Percentiles rank a stretch among this genome's conserved stretches.
These are phyloP conservation scores for Hyposoter didymator DNA, from an alignment of 2,888 invertebrate genomes.

Conservation along the genomic window DNA sequence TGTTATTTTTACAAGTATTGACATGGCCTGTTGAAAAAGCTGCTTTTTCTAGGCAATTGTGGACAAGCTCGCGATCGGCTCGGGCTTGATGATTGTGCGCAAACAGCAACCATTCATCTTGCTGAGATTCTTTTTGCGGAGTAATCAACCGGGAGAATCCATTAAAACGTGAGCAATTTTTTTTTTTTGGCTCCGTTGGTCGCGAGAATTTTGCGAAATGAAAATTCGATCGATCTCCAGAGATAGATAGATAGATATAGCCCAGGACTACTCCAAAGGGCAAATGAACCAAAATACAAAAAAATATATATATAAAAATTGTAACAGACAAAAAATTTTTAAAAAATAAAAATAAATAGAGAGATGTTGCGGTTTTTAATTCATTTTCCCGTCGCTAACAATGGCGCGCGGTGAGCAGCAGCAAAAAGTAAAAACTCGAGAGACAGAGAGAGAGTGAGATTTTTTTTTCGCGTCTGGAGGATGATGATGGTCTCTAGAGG, in stretches of 20 bases:
- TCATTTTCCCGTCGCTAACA: background rate
- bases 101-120: background rate
- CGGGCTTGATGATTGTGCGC: background rate
- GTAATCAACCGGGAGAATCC: background rate
- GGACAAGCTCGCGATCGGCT: background rate
- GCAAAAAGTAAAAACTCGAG: background rate
- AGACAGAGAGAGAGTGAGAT: background rate
- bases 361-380: background rate
- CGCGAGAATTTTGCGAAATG: background rate
- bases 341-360: too few relatives aligned
- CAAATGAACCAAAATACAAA: too few relatives aligned
- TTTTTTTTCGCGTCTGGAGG: conserved; percentile 24
- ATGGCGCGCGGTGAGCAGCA: background rate
- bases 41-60: background rate
- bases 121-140: background rate
- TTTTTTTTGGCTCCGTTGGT: background rate
- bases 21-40: background rate
- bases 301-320: too few relatives aligned
- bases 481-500: conserved; percentile 34
- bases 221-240: background rate
- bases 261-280: too few relatives aligned
- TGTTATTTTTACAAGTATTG: conserved; percentile 27
- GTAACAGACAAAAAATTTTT: too few relatives aligned
- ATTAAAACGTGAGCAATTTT: background rate
- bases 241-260: too few relatives aligned